Evolutionary conservation across 2,888 invertebrate genomes (phyloP), one percentile per base, ranked within the genome.

Genomic region (Dysmachus trigonus): DNA sequence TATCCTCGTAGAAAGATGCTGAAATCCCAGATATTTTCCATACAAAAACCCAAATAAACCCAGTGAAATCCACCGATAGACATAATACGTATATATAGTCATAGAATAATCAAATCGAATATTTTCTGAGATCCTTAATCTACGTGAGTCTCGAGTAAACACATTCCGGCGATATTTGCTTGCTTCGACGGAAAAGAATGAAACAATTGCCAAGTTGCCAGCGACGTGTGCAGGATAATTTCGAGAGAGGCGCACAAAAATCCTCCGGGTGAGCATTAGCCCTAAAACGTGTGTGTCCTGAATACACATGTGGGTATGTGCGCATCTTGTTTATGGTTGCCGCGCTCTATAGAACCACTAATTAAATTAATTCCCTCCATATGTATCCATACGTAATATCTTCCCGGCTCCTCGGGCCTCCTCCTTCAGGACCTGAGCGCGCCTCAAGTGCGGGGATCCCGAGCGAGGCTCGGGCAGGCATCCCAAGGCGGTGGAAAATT

Each of bases 291-390:
- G 83, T 83, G 35, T 82, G 83, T 38, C 38, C 72, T 83, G 83
- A 83, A 85, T 85, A 85, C 74, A 74, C 41, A 85, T 53, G 53
- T 85, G 30, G 47, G 74, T 85, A 76, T 53, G 31, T 35, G 30
- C 84, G 74, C 74, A 18, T 15, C 35, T 35, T 85, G 74, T 85
- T 85, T 85, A 85, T 76, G 85, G 85, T 76, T 53, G 74, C 74
- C 53, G 85, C 85, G 74, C 35, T 85, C 53, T 85, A 47, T 76
- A 85, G 85, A 74, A 53, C 74, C 77, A 51, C 85, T 85, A 85
- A 85, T 85, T 85, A 85, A 85, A 85, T 85, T 85, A 85, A 85
- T 85, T 77, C 53, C 83, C 62, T 62, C 38, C 51, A 74, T 53
- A 76, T 62, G 85, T 76, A 85, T 76, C 74, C 76, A 76, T 72